Base-by-base conservation (phyloP, 2,113 vertebrate genomes). In the Nipponia nippon region DNA sequence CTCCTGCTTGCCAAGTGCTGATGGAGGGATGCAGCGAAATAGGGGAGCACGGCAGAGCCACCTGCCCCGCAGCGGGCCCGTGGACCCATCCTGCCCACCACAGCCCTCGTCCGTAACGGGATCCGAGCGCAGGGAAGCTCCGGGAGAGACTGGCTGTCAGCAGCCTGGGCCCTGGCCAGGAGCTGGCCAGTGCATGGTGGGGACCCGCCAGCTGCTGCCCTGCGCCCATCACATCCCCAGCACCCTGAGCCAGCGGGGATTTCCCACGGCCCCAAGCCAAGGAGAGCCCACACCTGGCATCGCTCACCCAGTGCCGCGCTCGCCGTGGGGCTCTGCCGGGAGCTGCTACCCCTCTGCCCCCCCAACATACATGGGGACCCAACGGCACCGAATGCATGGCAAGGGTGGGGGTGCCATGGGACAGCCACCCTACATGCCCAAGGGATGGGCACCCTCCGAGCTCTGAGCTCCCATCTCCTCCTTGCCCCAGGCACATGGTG, bases 321-420 rank as follows among this genome's bases (percentile, higher is more conserved):
- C 3, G 19, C 7, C 29, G 50, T 3, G 3, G 13, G 21, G 6
- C 47, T 30, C 47, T 27, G 40, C 58, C 1, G 1, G 46, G 30
- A 76, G 50, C 75, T 53, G 59, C 52, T 62, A 71, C 26, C 71
- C 19, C 25, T 42, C 47, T 69, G 58, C 23, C 26, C 34, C 32
- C 69, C 18, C 19, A 14, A 3, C 1, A 0, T 5, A 19, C 16
- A 0, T 0, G 6, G 38, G 44, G 30, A 29, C 42, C 29, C 26
- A 6, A 1, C 0, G 0, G 46, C 59, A 38, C 55, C 59, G 4
- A 46, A 29, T 0, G 5, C 12, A 30, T 3, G 1, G 9, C 56
- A 13, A 27, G 3, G 40, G 14, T 6, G 13, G 38, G 38, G 47
- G 18, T 83, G 46, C 52, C 46, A 25, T 1, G 30, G 65, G 40